A percentile compares a stretch with the other conserved stretches of the same genome.
Evolutionary conservation across 2,797 vertebrate genomes (phyloP).

Genomic region (Syngnathus rostellatus): DNA sequence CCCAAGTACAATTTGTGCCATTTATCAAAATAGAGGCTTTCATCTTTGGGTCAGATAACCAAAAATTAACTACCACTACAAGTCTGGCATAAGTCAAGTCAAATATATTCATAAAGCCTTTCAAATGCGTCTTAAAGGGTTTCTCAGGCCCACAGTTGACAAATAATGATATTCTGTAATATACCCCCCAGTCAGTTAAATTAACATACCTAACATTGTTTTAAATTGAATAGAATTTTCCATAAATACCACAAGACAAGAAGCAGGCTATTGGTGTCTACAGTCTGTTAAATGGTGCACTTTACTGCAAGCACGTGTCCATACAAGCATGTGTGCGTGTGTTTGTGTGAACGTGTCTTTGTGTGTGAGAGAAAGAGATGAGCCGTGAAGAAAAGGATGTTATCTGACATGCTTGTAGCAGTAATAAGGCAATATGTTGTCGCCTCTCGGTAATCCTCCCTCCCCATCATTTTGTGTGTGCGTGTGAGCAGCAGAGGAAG

Average conservation of each 20-base stretch:
- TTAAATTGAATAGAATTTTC: background rate
- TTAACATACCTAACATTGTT: too few relatives aligned
- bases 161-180: too few relatives aligned
- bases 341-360: background rate
- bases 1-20: too few relatives aligned
- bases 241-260: background rate
- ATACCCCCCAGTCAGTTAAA: too few relatives aligned
- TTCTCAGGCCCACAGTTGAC: too few relatives aligned
- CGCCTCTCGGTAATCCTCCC: slow-evolving; percentile 35
- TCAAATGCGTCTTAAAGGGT: too few relatives aligned
- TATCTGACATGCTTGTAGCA: slow-evolving; percentile 28
- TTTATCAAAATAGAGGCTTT: too few relatives aligned
- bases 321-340: background rate
- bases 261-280: slow-evolving; percentile 7
- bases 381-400: slow-evolving; percentile 33
- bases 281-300: background rate
- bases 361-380: slow-evolving; percentile 18
- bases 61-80: too few relatives aligned
- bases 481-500: background rate
- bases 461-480: slow-evolving; percentile 14
- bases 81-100: too few relatives aligned
- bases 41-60: too few relatives aligned
- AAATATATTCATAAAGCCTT: too few relatives aligned
- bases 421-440: slow-evolving; percentile 49
- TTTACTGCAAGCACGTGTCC: background rate